Evolutionary conservation across 1,140 invertebrate genomes (phyloP), one percentile per base, ranked within the genome.

Genomic region (Aphaenogaster rudis): DNA sequence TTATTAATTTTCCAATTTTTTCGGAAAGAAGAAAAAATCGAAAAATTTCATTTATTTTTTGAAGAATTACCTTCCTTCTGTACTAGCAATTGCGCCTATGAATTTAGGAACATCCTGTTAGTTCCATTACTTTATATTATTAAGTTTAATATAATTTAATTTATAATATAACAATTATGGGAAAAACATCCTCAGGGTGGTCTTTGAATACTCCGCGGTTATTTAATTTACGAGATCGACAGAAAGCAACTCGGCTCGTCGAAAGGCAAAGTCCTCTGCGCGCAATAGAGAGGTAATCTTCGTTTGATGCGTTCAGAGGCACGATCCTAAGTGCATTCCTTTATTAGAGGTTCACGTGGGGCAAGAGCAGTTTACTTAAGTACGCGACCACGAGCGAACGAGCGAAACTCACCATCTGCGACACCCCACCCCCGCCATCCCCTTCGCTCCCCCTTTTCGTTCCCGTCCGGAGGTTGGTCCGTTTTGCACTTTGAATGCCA

Each of bases 251-350:
- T 66, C 36, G 39, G 9, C 3, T 42, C 7, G 50, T 15, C 64
- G 33, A 74, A 61, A 74, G n/a, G 42, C 54, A n/a, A 48, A 61
- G 42, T 82, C 28, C 61, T 74, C 63, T n/a, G 63, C 52, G 54
- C 54, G 39, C 42, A 45, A 61, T 84, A 48, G 42, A 84, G 80
- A 84, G 57, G 69, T 76, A 74, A 84, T 84, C 80, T 74, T 76
- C 80, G 80, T 84, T 84, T 84, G 80, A 84, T 84, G 42, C 80
- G 54, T 84, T 76, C 69, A 76, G 28, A 61, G 33, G 48, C 69
- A 61, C 54, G 80, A 74, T 84, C 57, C 87, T 91, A 91, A 91
- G 90, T 91, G 90, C 90, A 91, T 91, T 89, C 89, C 90, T 88
- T 91, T 91, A 91, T 91, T 91, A 91, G 79, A 78, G 79, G 79